A percentile compares a stretch with the other conserved stretches of the same genome.
phyloP scores from a whole-genome alignment of 2,888 invertebrate genomes.

The Andricus curvator region DNA sequence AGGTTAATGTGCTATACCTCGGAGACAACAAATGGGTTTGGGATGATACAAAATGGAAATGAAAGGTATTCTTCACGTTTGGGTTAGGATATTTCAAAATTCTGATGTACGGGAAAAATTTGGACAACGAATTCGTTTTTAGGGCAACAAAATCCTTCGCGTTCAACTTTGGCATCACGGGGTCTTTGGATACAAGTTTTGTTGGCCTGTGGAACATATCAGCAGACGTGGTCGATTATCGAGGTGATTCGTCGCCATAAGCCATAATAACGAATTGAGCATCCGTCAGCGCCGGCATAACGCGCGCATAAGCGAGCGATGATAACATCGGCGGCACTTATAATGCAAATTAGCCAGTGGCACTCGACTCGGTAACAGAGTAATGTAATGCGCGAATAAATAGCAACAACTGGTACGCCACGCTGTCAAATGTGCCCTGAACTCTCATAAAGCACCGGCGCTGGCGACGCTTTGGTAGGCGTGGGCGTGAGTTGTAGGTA shows the following conservation, averaged over 20 bases:
- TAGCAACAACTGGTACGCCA: constrained; percentile 78
- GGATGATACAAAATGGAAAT: too few relatives aligned
- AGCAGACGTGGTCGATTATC: constrained; percentile 1
- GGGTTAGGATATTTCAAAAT: too few relatives aligned
- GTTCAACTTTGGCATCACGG: background rate
- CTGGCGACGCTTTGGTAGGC: constrained; percentile 61
- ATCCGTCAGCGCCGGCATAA: constrained; percentile 74
- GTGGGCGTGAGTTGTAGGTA: constrained; percentile 76
- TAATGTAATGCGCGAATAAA: constrained; percentile 78
- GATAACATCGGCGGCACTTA: constrained; percentile 77
- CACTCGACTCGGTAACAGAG: constrained; percentile 76
- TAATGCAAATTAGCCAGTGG: constrained; percentile 77
- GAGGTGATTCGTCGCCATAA: constrained; percentile 30
- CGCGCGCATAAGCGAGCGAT: constrained; percentile 72
- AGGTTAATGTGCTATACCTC: too few relatives aligned
- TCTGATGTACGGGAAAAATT: too few relatives aligned
- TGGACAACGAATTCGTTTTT: too few relatives aligned
- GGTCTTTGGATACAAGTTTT: too few relatives aligned
- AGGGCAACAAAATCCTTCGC: too few relatives aligned
- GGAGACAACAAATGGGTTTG: too few relatives aligned
- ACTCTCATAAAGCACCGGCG: constrained; percentile 75
- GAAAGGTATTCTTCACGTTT: too few relatives aligned
- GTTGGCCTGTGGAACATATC: background rate
- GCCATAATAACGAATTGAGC: constrained; percentile 51
- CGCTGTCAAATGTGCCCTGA: constrained; percentile 76